Base-by-base conservation (phyloP, 2,113 vertebrate genomes). In the Dipodomys spectabilis region DNA sequence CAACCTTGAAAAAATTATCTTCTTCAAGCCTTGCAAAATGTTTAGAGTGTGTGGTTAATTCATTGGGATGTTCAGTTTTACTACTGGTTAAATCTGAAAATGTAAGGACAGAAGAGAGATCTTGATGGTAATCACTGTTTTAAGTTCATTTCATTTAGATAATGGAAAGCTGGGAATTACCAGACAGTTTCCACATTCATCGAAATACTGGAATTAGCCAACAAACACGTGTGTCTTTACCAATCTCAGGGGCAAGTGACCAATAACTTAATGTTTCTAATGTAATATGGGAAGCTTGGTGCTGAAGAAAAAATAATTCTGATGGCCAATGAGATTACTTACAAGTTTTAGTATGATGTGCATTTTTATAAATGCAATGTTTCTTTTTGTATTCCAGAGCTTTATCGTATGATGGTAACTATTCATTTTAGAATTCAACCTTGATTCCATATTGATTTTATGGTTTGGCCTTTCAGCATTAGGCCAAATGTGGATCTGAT, bases 391-490 rank as follows among this genome's bases (percentile, higher is more conserved):
- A 69, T 80, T 7, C 4, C 22, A 84, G 28, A 83, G 32, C n/a
- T 92, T 90, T 18, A 90, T 82, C 67, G 78, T 71, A 86, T 86
- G 19, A 68, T 69, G 18, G 20, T 30, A 30, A 30, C 15, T 44
- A 60, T 32, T 86, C 87, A 4, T 74, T 78, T 92, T 82, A 39
- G 13, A 82, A 25, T 5, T 90, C 65, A 87, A 0, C 60, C 27
- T 64, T 91, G 6, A 6, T 84, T 87, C 19, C 73, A 57, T 53
- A 88, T 9, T 79, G 39, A 87, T 92, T 72, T 89, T 68, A 77
- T 78, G 82, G 32, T 86, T 62, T 68, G 57, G 7, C 39, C 25
- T 87, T 94, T 86, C 19, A 53, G 23, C 30, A 90, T 67, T 69
- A 88, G 83, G 23, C 27, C 39, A 92, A 69, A 69, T 57, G 11